Conservation (phyloP, 1,140 invertebrate genomes). For the Temnothorax nylanderi region DNA sequence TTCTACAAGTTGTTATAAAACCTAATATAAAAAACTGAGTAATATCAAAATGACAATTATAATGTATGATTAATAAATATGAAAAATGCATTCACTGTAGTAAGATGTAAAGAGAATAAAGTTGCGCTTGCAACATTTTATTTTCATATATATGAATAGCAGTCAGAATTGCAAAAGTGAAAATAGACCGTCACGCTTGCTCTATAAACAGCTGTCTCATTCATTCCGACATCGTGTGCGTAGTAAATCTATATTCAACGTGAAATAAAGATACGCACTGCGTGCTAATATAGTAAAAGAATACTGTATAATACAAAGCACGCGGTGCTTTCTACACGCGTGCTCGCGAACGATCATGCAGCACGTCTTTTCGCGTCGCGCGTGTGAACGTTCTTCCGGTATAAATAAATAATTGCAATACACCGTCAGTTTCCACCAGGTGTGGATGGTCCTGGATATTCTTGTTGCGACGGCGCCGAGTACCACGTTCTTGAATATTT, state of each 20-base stretch:
- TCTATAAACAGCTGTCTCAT: background rate
- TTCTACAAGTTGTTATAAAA: background rate
- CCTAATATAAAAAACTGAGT: background rate
- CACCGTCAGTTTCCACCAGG: slow-evolving; percentile 38
- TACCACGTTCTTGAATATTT: slow-evolving; percentile 69
- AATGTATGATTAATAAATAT: background rate
- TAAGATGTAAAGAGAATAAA: background rate
- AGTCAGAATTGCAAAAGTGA: background rate
- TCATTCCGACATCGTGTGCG: background rate
- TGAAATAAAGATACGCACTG: slow-evolving; percentile 35
- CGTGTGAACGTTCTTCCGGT: slow-evolving; percentile 21
- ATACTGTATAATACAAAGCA: slow-evolving; percentile 14
- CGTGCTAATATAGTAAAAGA: background rate
- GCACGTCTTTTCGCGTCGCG: slow-evolving; percentile 13
- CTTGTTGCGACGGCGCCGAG: slow-evolving; percentile 46
- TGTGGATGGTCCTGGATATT: slow-evolving; percentile 38
- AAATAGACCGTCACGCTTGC: background rate
- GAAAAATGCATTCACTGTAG: background rate
- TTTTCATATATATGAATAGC: background rate
- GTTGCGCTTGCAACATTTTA: background rate
- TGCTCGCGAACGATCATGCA: slow-evolving; percentile 18
- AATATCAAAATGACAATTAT: background rate
- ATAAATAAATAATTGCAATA: slow-evolving; percentile 72
- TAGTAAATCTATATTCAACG: slow-evolving; percentile 49
- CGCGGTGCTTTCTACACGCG: background rate